phyloP scores from a whole-genome alignment of 2,113 vertebrate genomes.

The Pangasianodon gigas region DNA sequence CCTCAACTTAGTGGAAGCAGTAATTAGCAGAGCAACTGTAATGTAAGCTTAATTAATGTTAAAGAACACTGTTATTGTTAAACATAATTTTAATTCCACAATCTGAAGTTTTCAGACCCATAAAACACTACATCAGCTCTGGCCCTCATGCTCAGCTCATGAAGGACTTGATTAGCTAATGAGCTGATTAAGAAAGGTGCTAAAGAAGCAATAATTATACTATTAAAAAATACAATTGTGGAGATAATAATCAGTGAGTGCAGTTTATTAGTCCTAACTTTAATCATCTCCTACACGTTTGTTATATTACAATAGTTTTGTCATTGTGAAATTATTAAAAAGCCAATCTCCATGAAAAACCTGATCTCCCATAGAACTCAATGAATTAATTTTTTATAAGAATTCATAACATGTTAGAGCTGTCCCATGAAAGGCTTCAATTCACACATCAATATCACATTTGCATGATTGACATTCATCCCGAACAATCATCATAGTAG shows the following conservation, averaged over 20 bases:
- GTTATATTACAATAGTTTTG: not conserved
- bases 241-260: not conserved
- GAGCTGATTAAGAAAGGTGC: slow-evolving; percentile 20
- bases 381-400: not conserved
- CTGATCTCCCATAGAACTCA: not conserved
- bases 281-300: not conserved
- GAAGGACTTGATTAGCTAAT: slow-evolving; percentile 4
- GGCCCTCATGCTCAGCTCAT: not conserved
- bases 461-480: not conserved
- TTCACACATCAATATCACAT: not conserved
- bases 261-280: not conserved
- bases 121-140: not conserved
- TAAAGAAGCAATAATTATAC: slow-evolving; percentile 18
- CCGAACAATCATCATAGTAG: not conserved
- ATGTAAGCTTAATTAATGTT: not conserved
- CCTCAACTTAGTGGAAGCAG: not conserved
- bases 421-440: not conserved
- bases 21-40: not conserved
- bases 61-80: slow-evolving; percentile 1
- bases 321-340: not conserved
- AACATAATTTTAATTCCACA: not conserved
- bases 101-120: not conserved
- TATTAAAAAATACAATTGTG: slow-evolving; percentile 5
- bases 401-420: not conserved
- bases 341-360: not conserved